These are phyloP conservation scores for Tachysurus fulvidraco DNA, from an alignment of 2,113 vertebrate species.

Conservation along the genomic window DNA sequence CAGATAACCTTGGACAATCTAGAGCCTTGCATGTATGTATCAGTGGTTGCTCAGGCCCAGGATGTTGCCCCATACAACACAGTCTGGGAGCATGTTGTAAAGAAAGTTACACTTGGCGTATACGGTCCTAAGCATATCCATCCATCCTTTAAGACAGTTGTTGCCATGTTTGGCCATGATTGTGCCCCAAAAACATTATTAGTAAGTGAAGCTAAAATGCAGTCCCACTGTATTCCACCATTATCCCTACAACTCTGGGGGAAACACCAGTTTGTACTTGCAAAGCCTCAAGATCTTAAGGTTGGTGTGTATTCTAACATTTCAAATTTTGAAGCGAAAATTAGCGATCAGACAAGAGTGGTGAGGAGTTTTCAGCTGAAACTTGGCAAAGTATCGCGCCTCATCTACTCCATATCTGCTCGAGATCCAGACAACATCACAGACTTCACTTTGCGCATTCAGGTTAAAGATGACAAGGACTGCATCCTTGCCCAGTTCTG, in stretches of 20 bases:
- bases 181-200: conserved; percentile 90
- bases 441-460: conserved; percentile 88
- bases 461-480: conserved; percentile 86
- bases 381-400: conserved; percentile 88
- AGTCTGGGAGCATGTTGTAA: conserved; percentile 91
- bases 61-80: conserved; percentile 79
- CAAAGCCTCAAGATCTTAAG: conserved; percentile 85
- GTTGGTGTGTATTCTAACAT: conserved; percentile 92
- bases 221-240: conserved; percentile 74
- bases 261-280: conserved; percentile 87
- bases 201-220: conserved; percentile 85
- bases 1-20: conserved; percentile 88
- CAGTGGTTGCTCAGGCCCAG: conserved; percentile 80
- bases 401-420: conserved; percentile 84
- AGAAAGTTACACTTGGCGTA: conserved; percentile 88
- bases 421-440: conserved; percentile 80
- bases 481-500: conserved; percentile 90
- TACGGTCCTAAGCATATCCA: conserved; percentile 97
- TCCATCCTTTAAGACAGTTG: conserved; percentile 92
- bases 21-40: conserved; percentile 94
- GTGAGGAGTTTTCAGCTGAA: conserved; percentile 92
- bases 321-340: conserved; percentile 87
- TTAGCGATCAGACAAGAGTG: conserved; percentile 78
- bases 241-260: conserved; percentile 94
- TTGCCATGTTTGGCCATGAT: conserved; percentile 91